Evolutionary conservation across 2,113 vertebrate species (phyloP).

Genomic region (Meriones unguiculatus): DNA sequence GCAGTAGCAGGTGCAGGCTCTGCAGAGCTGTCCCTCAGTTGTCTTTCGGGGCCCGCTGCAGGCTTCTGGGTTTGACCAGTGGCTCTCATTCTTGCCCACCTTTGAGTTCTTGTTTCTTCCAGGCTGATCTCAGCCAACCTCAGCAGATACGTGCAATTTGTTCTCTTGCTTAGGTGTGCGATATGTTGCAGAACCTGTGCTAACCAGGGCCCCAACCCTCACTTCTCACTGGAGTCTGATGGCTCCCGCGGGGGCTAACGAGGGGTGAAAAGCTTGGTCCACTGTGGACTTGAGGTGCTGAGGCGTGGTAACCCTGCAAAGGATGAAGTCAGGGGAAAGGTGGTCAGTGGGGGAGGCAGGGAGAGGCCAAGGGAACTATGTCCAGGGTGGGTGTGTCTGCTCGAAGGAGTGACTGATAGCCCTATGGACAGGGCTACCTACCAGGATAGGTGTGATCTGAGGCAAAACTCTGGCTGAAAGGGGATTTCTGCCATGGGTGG

Average conservation of each 20-base stretch:
- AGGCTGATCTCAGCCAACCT: not conserved
- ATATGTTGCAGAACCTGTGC: rapidly evolving
- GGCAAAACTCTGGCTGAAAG: no score
- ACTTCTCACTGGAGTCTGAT: not conserved
- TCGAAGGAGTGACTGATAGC: not conserved
- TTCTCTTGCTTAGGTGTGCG: rapidly evolving
- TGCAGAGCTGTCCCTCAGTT: rapidly evolving
- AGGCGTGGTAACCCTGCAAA: no score
- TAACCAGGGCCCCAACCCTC: no score
- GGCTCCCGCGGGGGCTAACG: rapidly evolving
- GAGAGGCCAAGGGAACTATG: not conserved
- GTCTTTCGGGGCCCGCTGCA: rapidly evolving
- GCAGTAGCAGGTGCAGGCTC: rapidly evolving
- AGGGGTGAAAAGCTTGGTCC: not conserved
- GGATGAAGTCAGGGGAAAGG: not conserved
- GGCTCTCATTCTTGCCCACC: not conserved
- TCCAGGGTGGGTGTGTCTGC: rapidly evolving
- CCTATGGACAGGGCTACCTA: not conserved
- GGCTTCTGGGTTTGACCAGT: rapidly evolving
- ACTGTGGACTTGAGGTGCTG: not conserved
- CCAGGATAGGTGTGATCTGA: no score
- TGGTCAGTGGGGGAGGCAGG: not conserved
- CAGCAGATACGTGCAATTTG: rapidly evolving
- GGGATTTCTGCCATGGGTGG: not conserved
- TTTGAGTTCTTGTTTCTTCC: not conserved